phyloP scores from a whole-genome alignment of 2,888 invertebrate genomes.

The Tiliacea citrago region DNA sequence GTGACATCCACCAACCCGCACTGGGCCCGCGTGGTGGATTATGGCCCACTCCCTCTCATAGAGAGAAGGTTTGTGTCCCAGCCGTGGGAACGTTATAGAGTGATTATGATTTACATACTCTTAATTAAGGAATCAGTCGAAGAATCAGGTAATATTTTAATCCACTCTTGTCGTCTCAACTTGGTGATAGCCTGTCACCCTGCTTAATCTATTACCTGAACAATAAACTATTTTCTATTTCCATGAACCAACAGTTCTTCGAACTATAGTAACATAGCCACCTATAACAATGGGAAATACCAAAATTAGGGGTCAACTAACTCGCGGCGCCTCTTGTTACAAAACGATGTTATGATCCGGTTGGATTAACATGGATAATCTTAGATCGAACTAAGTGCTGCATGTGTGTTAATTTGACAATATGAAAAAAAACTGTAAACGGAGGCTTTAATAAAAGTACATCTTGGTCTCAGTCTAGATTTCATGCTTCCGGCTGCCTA shows the following conservation, averaged over 20 bases:
- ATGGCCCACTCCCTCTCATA: too few species aligned
- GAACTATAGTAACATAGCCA: conserved; percentile 2
- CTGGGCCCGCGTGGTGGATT: too few species aligned
- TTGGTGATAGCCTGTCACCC: too few species aligned
- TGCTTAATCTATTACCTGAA: too few species aligned
- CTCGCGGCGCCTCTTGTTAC: conserved; percentile 57
- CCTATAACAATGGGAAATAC: conserved; percentile 41
- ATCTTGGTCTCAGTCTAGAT: not conserved
- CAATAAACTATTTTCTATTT: not conserved
- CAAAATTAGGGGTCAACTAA: conserved; percentile 46
- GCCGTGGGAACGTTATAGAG: too few species aligned
- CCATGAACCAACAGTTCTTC: not conserved
- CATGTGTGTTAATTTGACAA: not conserved
- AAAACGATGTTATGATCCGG: conserved; percentile 46
- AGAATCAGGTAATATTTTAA: too few species aligned
- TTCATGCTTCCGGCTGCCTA: not conserved
- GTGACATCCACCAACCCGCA: too few species aligned
- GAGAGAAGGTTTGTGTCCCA: too few species aligned
- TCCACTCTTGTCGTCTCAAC: too few species aligned
- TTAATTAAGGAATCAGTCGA: not conserved
- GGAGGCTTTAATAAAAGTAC: too few species aligned
- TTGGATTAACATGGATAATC: conserved; percentile 49
- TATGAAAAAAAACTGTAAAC: too few species aligned
- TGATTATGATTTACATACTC: not conserved
- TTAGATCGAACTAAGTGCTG: not conserved